Evolutionary conservation across 1,140 invertebrate species (phyloP), one percentile per base, ranked within the genome.

Genomic region (Drosophila mayri): DNA sequence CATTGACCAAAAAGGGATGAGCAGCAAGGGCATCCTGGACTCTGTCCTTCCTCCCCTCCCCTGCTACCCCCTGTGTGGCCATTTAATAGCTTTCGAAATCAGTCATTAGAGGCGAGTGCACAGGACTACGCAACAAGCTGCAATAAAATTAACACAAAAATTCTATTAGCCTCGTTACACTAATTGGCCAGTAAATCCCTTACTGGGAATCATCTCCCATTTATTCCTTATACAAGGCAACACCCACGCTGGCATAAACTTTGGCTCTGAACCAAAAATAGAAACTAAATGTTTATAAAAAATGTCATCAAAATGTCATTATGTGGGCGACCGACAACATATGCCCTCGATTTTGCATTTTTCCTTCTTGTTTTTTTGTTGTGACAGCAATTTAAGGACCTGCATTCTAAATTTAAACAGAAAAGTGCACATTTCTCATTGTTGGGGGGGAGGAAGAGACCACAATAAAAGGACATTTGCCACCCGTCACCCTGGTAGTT

Each of bases 291-390:
- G 41, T 37, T 38, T 57, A 59, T 71, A 60, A 84, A 81, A 88
- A 80, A 70, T 88, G 76, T 78, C 84, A 88, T 87, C 84, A 87
- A 88, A 87, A 87, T 88, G 72, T 70, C 84, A 88, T 87, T 87
- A 87, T 61, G 67, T 50, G 47, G 58, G 44, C 46, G 43, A 40
- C 25, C 10, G 37, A 60, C 66, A 50, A 71, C 75, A 78, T 78
- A 77, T 70, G 74, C 62, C 57, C 66, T 18, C 47, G 30, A 20
- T 54, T 54, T 63, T 63, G 14, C 35, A 18, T 35, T 61, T 37
- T 62, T 11, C 4, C 20, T 10, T 37, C 28, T 49, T 20, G 16
- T n/a, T 20, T 8, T 60, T n/a, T 35, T 22, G 44, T 44, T 61
- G 32, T 46, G 41, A 38, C 32, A 41, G 62, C 22, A 62, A 30